Percentiles rank a stretch among this genome's conserved stretches.
phyloP scores from a whole-genome alignment of 2,797 vertebrate genomes.

The Rhodeus uyekii region DNA sequence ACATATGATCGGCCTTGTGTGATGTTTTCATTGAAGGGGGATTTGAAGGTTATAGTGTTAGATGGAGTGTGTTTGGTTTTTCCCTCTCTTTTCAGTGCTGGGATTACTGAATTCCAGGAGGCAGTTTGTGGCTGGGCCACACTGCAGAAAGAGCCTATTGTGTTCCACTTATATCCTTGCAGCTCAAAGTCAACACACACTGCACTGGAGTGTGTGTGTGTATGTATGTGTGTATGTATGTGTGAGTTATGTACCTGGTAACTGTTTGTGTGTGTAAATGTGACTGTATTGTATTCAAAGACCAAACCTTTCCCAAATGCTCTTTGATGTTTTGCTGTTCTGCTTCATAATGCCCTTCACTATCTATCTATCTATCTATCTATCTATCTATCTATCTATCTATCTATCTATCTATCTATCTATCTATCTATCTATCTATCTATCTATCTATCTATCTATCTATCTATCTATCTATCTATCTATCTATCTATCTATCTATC shows the following conservation, averaged over 20 bases:
- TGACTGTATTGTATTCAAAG: slow-evolving; percentile 2
- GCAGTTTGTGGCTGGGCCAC: slow-evolving; percentile 57
- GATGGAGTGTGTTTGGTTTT: slow-evolving; percentile 31
- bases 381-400: too few species aligned
- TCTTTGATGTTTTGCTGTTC: too few species aligned
- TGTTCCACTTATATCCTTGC: slow-evolving; percentile 58
- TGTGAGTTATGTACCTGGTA: slow-evolving; percentile 7
- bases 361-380: too few species aligned
- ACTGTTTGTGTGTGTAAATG: slow-evolving; percentile 17
- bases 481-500: neutral
- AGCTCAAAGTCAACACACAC: slow-evolving; percentile 49
- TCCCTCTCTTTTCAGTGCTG: slow-evolving; percentile 61
- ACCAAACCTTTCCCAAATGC: neutral
- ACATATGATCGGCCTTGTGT: neutral
- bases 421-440: neutral
- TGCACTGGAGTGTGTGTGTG: slow-evolving; percentile 16
- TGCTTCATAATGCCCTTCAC: too few species aligned
- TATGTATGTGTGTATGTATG: slow-evolving; percentile 19
- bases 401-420: neutral
- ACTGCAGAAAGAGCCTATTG: slow-evolving; percentile 68
- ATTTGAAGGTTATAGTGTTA: neutral
- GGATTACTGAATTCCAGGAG: slow-evolving; percentile 75
- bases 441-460: neutral
- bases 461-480: neutral
- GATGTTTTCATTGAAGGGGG: neutral